phyloP scores from a whole-genome alignment of 2,888 invertebrate genomes.

The Tetranychus truncatus region DNA sequence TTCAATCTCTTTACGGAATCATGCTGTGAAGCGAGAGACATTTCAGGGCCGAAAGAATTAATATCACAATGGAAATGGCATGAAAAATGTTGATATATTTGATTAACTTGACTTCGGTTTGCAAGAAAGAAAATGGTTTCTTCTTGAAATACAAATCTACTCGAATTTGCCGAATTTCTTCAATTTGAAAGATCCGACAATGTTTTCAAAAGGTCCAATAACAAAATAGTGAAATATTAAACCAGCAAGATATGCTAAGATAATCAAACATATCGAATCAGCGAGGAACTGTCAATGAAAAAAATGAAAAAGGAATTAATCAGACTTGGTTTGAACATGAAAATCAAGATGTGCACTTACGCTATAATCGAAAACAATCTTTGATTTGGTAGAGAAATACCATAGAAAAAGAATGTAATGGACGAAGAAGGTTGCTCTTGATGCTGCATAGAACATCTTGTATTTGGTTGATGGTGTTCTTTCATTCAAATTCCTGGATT shows the following conservation, averaged over 20 bases:
- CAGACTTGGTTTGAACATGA: not conserved
- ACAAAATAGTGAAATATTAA: not conserved
- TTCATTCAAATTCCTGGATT: not conserved
- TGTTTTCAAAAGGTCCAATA: not conserved
- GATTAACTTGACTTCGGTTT: no score
- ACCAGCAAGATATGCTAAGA: not conserved
- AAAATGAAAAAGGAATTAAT: not conserved
- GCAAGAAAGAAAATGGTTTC: not conserved
- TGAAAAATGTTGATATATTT: no score
- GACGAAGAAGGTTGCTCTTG: not conserved
- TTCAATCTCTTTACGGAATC: no score
- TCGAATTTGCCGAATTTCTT: not conserved
- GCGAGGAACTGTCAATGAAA: not conserved
- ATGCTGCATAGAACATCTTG: not conserved
- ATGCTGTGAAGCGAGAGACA: no score
- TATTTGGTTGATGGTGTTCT: not conserved
- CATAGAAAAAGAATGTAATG: not conserved
- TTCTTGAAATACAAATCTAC: not conserved
- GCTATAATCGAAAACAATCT: not conserved
- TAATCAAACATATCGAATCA: not conserved
- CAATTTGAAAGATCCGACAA: not conserved
- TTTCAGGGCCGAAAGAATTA: no score
- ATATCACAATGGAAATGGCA: no score
- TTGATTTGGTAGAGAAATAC: not conserved
- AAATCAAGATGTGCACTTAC: not conserved